Conservation (phyloP, 2,888 invertebrate genomes). For the Temnothorax unifasciatus region DNA sequence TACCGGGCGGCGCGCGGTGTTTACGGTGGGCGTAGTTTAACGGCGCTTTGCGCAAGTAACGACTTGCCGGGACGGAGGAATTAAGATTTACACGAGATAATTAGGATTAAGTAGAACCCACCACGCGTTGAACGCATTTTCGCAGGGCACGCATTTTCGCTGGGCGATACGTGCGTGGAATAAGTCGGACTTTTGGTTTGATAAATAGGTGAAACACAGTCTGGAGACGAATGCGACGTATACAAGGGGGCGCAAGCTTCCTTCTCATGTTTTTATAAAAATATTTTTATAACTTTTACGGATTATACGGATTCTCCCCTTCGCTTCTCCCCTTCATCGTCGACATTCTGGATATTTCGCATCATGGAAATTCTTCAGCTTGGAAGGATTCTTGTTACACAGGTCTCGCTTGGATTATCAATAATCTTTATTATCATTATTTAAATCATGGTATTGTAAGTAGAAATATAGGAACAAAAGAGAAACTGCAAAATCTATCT, state of each 20-base stretch:
- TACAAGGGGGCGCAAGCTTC: background rate
- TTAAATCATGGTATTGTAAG: background rate
- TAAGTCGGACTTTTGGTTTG: constrained; percentile 41
- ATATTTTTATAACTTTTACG: constrained; percentile 30
- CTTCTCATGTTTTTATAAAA: constrained; percentile 1
- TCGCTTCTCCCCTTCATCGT: background rate
- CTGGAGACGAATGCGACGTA: constrained; percentile 46
- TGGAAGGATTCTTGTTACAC: background rate
- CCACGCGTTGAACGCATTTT: constrained; percentile 43
- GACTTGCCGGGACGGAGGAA: constrained; percentile 45
- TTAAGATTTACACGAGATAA: constrained; percentile 57
- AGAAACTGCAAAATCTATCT: background rate
- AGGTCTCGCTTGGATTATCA: background rate
- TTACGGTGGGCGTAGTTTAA: constrained; percentile 57
- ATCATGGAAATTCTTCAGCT: background rate
- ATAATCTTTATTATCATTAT: background rate
- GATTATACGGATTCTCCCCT: background rate
- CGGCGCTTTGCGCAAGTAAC: constrained; percentile 52
- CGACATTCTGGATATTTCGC: constrained; percentile 6
- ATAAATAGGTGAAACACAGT: constrained; percentile 48
- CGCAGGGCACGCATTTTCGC: constrained; percentile 14
- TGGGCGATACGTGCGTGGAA: constrained; percentile 44
- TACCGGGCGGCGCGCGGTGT: constrained; percentile 25
- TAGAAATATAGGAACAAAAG: background rate
- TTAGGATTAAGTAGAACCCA: constrained; percentile 48